These are phyloP conservation scores for Apodemia mormo DNA, from an alignment of 2,888 invertebrate species.

Conservation along the genomic window DNA sequence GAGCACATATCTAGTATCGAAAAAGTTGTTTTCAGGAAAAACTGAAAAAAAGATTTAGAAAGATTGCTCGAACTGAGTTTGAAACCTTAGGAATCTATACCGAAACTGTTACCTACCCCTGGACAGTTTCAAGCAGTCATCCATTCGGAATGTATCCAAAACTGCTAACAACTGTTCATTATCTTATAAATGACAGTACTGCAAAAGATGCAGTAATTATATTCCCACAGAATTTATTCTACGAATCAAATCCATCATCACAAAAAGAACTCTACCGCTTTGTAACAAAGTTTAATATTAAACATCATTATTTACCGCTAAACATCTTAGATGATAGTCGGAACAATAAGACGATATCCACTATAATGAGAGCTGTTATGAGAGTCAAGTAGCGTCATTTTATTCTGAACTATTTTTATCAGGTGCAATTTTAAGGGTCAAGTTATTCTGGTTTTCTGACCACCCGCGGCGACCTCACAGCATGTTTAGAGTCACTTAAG, in stretches of 20 bases:
- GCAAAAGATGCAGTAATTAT: conserved; percentile 53
- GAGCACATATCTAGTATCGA: too few relatives aligned
- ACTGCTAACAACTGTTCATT: conserved; percentile 39
- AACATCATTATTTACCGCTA: conserved; percentile 23
- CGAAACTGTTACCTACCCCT: background rate
- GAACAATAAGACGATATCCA: conserved; percentile 45
- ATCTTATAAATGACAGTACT: conserved; percentile 50
- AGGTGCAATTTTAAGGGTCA: conserved; percentile 38
- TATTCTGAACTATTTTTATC: conserved; percentile 8
- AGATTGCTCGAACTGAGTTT: too few relatives aligned
- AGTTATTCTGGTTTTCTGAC: conserved; percentile 47
- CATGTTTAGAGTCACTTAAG: conserved; percentile 57
- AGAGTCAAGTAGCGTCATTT: conserved; percentile 11
- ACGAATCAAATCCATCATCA: conserved; percentile 38
- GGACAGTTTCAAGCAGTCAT: conserved; percentile 26
- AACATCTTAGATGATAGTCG: conserved; percentile 52
- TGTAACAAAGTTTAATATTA: conserved; percentile 39
- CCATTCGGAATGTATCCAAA: conserved; percentile 25
- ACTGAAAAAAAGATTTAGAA: too few relatives aligned
- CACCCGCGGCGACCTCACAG: conserved; percentile 66
- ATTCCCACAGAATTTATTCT: conserved; percentile 48
- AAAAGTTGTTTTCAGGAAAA: too few relatives aligned
- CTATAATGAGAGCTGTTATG: conserved; percentile 7
- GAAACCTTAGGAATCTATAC: background rate
- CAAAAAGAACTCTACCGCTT: conserved; percentile 31